These are phyloP conservation scores for Knipowitschia caucasica DNA, from an alignment of 2,797 vertebrate species.

Conservation along the genomic window DNA sequence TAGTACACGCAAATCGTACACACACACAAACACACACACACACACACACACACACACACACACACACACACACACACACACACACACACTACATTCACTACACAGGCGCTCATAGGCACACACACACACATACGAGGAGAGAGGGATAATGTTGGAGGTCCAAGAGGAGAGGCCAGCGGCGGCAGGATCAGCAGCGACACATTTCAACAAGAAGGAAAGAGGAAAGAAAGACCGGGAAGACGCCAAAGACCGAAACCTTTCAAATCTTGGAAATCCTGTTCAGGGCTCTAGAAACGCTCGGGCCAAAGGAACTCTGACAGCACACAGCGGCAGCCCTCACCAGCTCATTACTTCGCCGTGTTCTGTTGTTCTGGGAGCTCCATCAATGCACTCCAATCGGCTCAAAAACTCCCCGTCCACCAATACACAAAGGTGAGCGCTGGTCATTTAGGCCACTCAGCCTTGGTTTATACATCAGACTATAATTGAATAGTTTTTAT, in stretches of 20 bases:
- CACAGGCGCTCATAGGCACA: conserved; percentile 10
- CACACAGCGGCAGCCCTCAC: conserved; percentile 76
- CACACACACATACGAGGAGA: conserved; percentile 59
- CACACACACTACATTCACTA: conserved; percentile 24
- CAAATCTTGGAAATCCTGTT: conserved; percentile 77
- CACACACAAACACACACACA: conserved; percentile 27
- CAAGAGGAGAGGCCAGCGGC: conserved; percentile 87
- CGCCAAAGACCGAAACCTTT: conserved; percentile 78
- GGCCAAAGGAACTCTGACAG: conserved; percentile 67
- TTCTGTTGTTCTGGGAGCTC: conserved; percentile 90
- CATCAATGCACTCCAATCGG: conserved; percentile 99
- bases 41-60: conserved; percentile 37
- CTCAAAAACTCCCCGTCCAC: conserved; percentile 98
- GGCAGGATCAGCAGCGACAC: conserved; percentile 79
- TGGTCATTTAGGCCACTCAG: conserved; percentile 1
- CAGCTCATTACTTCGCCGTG: conserved; percentile 87
- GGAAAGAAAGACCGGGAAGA: conserved; percentile 91
- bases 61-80: conserved; percentile 24
- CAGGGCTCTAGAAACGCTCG: conserved; percentile 73
- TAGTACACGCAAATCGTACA: conserved; percentile 35
- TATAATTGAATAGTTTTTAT: too few relatives aligned
- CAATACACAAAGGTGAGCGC: conserved; percentile 97
- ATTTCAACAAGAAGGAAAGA: conserved; percentile 90
- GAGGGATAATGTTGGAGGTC: conserved; percentile 96
- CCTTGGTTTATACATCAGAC: conserved; percentile 17